Evolutionary conservation across 2,888 invertebrate species (phyloP), one percentile per base, ranked within the genome.

Genomic region (Leptopilina syphax): DNA sequence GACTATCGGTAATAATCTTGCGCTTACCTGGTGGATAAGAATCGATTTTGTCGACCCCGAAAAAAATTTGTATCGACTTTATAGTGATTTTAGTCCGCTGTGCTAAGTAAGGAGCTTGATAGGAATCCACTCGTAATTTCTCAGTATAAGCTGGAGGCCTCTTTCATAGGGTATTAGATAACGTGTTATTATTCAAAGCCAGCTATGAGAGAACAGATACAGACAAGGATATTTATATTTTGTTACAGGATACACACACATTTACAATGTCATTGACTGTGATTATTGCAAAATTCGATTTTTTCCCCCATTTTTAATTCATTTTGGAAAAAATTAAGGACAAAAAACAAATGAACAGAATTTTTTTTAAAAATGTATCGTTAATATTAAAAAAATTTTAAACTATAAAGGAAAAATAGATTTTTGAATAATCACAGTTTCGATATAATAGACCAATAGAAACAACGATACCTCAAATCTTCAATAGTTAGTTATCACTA

Each of bases 401-500:
- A 44, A 44, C 50, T 73, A 81, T 77, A 78, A 18, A 34, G 79
- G 78, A 79, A 63, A 44, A 80, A 65, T 77, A 27, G 65, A n/a
- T 44, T 79, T 34, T 86, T 86, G 83, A 84, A 84, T 86, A 88
- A 88, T 84, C 88, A 85, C 88, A 86, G 88, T 87, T 86, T 85
- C 87, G 85, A 87, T 85, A 87, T 44, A 44, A 91, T 91, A 92
- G 92, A 92, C 92, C 92, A 92, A 92, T 92, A 92, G 91, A 90
- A 91, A 91, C 91, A 91, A 91, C 90, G 89, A 92, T 92, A 92
- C 92, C 91, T 92, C 92, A 92, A 91, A 89, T 91, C 91, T 82
- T 91, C 91, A 90, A 91, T 92, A 91, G 90, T 91, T 92, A 89
- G 90, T 90, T 90, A 90, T 90, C 87, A 86, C 87, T 89, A 90